Evolutionary conservation across 2,888 invertebrate species (phyloP), one percentile per base, ranked within the genome.

Genomic region (Mellilla xanthometata): DNA sequence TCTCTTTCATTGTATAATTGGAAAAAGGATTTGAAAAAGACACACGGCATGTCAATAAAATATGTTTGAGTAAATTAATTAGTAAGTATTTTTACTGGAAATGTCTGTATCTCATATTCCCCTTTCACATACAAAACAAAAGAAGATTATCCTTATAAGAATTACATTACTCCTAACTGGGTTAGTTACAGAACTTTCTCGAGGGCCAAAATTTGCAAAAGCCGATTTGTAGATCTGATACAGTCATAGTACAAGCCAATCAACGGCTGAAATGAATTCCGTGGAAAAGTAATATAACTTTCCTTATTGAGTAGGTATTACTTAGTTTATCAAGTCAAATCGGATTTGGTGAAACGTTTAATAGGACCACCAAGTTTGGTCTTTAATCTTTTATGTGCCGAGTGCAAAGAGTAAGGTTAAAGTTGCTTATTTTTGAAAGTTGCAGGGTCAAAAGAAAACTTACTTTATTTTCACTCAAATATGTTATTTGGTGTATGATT

Each of bases 201-300:
- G 15, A 39, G 26, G 23, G 40, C 35, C 32, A 19, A 31, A 38
- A 45, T 34, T 39, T 11, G 19, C 30, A 7, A 55, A 59, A 59
- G 58, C 49, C 60, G 60, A 65, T 68, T 61, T 68, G 65, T 52
- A 46, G 49, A 56, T 55, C 39, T 50, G 49, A 52, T 58, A 36
- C 39, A 43, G 44, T 54, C 54, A 58, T 36, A 32, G 26, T 60
- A 68, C 62, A 56, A 50, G n/a, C 64, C 68, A 77, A 76, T 78
- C 72, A 72, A 55, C 57, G 68, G 69, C 62, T 52, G 58, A 53
- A 66, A 66, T 63, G 66, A 62, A 74, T 71, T 75, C 71, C 70
- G 81, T 83, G n/a, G 78, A 81, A 82, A 81, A 80, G 80, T 74
- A 82, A 85, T 84, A 80, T 77, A 83, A 85, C 82, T 85, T 85